phyloP scores from a whole-genome alignment of 2,888 invertebrate genomes.

The Leuctra nigra region DNA sequence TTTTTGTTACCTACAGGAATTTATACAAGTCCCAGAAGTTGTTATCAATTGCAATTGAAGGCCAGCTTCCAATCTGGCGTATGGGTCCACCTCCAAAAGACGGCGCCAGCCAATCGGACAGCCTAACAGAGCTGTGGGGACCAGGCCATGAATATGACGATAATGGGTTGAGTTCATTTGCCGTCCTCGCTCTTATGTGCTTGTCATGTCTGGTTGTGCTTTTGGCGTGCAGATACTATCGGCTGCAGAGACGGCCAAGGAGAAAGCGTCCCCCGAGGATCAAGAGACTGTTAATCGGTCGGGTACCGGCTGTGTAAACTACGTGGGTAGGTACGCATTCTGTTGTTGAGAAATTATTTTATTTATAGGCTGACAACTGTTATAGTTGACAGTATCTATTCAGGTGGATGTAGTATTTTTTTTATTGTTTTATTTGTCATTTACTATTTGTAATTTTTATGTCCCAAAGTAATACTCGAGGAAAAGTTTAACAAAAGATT shows the following conservation, averaged over 20 bases:
- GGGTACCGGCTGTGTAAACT: slow-evolving; percentile 30
- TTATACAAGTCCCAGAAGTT: slow-evolving; percentile 70
- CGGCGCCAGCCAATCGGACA: slow-evolving; percentile 28
- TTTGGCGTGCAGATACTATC: slow-evolving; percentile 39
- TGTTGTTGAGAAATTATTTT: too few relatives aligned
- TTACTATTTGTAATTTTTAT: too few relatives aligned
- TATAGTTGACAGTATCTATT: too few relatives aligned
- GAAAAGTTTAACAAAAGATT: too few relatives aligned
- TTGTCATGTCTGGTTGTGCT: slow-evolving; percentile 38
- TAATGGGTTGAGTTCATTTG: slow-evolving; percentile 38
- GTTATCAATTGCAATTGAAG: slow-evolving; percentile 49
- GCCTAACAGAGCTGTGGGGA: slow-evolving; percentile 39
- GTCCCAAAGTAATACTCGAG: too few relatives aligned
- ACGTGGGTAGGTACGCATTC: too few relatives aligned
- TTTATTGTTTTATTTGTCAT: too few relatives aligned
- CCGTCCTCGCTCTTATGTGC: slow-evolving; percentile 38
- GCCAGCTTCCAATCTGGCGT: slow-evolving; percentile 32
- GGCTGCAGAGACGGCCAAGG: slow-evolving; percentile 41
- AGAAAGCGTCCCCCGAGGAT: slow-evolving; percentile 36
- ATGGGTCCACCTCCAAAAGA: slow-evolving; percentile 25
- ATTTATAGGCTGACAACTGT: too few relatives aligned
- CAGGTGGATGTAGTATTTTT: too few relatives aligned
- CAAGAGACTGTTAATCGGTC: slow-evolving; percentile 27
- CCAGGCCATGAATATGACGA: slow-evolving; percentile 49
- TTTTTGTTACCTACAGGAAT: slow-evolving; percentile 52